Base-by-base conservation (phyloP, 2,113 vertebrate genomes). In the Cololabis saira region DNA sequence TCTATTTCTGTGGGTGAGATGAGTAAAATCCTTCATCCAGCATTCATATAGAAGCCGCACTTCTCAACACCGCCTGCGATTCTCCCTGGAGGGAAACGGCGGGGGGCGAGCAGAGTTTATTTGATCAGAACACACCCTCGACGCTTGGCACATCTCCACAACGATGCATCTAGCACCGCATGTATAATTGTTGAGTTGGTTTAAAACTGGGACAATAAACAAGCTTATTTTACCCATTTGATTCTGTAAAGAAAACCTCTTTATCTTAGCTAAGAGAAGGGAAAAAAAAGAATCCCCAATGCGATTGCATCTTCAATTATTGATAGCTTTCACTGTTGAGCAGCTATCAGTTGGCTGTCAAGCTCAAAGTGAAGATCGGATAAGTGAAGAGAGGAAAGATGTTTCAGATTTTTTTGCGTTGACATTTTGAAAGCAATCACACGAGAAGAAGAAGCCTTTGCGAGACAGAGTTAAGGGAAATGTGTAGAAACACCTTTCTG, bases 351-450 rank as follows among this genome's bases (percentile, higher is more conserved):
- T 71, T 71, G 76, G 49, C 57, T 85, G 81, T 73, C 66, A 81
- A 70, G 64, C 68, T 74, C 44, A 61, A 80, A 73, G 76, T 49
- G 56, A 67, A 62, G 67, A 55, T 47, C 79, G 54, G 45, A 13
- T 30, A 50, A 69, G 41, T n/a, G 22, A 30, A 21, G 41, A 13
- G 44, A 42, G 37, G 49, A 37, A 45, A 42, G 53, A 24, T 51
- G 17, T 55, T 61, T 79, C 37, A 67, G 64, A 51, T 33, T 59
- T 74, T 27, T n/a, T 27, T 67, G 24, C 49, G 66, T 61, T 48
- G 76, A 78, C 65, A 69, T 67, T 83, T 64, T 82, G 47, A 85
- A 85, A 85, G 64, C 76, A 83, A 82, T 78, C 83, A 83, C 33
- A 67, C 52, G 64, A 68, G 56, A 63, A 37, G 33, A 37, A 53